Percentiles rank a stretch among this genome's conserved stretches.
Evolutionary conservation across 2,888 invertebrate genomes (phyloP).

Genomic region (Agonopterix heracliana): DNA sequence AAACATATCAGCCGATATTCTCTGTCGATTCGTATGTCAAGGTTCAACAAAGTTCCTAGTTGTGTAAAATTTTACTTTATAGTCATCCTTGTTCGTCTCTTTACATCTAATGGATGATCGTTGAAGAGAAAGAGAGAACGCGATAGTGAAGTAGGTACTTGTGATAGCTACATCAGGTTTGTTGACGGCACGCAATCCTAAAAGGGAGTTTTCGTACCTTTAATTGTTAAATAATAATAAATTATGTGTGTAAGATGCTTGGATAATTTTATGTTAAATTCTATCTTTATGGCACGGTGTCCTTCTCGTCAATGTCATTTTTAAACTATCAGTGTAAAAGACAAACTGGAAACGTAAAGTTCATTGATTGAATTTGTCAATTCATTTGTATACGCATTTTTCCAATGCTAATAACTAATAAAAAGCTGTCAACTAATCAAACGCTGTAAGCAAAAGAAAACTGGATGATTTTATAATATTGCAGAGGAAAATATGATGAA

Average conservation of each 20-base stretch:
- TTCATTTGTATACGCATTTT: not conserved
- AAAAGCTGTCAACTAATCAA: too few relatives aligned
- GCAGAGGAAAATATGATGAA: not conserved
- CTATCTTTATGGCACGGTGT: slow-evolving; percentile 11
- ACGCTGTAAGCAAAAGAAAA: not conserved
- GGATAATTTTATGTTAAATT: slow-evolving; percentile 13
- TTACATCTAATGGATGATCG: slow-evolving; percentile 4
- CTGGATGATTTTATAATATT: not conserved
- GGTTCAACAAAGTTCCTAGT: too few relatives aligned
- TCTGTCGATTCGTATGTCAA: too few relatives aligned
- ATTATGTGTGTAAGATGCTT: slow-evolving; percentile 17
- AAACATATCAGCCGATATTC: too few relatives aligned
- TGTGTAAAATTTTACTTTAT: too few relatives aligned
- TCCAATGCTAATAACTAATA: not conserved
- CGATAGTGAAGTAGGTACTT: slow-evolving; percentile 11
- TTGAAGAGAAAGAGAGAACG: slow-evolving; percentile 21
- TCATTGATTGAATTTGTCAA: too few relatives aligned
- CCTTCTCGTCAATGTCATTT: slow-evolving; percentile 3
- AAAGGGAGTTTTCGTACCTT: slow-evolving; percentile 25
- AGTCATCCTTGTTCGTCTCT: too few relatives aligned
- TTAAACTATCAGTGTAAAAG: not conserved
- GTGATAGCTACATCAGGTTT: slow-evolving; percentile 4
- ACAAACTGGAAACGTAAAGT: too few relatives aligned
- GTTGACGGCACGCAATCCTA: slow-evolving; percentile 18
- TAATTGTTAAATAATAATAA: slow-evolving; percentile 25